These are phyloP conservation scores for Staurois parvus DNA, from an alignment of 2,797 vertebrate genomes.

Conservation along the genomic window DNA sequence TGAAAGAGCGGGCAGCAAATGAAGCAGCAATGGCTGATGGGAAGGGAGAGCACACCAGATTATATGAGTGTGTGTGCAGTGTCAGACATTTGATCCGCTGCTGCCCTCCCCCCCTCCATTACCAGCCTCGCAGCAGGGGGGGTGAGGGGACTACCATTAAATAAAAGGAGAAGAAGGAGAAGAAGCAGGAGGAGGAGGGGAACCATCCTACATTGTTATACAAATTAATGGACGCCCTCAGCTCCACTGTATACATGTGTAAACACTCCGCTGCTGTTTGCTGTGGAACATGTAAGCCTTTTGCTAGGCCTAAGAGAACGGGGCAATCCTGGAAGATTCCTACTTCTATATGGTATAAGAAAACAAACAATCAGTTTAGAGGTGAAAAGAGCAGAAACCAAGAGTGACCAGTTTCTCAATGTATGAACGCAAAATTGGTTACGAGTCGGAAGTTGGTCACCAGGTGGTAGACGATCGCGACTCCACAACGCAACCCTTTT, in stretches of 20 bases:
- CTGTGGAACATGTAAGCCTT: too few species aligned
- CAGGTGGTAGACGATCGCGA: too few species aligned
- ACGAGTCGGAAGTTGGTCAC: too few species aligned
- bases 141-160: conserved; percentile 31
- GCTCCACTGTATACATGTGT: conserved; percentile 11
- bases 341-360: background rate
- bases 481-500: too few species aligned
- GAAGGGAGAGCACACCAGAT: conserved; percentile 48
- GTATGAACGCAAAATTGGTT: too few species aligned
- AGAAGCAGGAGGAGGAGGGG: conserved; percentile 7
- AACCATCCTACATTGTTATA: conserved; percentile 42
- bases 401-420: too few species aligned
- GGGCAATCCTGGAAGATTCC: background rate
- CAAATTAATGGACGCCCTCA: conserved; percentile 12
- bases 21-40: conserved; percentile 16
- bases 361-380: too few species aligned
- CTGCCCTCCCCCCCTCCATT: conserved; percentile 49
- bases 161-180: conserved; percentile 14
- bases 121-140: conserved; percentile 35
- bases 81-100: conserved; percentile 52
- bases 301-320: background rate
- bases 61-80: conserved; percentile 21
- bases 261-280: conserved; percentile 2
- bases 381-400: too few species aligned
- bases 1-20: background rate